Conservation (phyloP, 1,140 invertebrate species). For the Drosophila nannoptera region DNA sequence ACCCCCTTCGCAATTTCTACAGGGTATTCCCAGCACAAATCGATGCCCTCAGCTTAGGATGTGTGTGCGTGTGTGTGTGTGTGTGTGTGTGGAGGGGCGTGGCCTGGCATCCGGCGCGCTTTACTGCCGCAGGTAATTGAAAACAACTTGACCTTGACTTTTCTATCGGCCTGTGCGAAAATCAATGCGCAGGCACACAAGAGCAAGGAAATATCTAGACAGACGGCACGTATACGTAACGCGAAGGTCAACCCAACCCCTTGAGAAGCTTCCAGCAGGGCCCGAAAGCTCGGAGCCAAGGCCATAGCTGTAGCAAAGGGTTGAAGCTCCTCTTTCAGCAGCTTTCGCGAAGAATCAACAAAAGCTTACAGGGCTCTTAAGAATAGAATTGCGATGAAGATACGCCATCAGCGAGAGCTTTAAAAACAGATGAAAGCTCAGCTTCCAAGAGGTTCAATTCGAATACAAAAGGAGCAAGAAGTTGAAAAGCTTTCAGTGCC, state of each 20-base stretch:
- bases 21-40: constrained; percentile 6
- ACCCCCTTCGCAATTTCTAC: neutral
- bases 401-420: too few relatives aligned
- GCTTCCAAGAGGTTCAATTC: too few relatives aligned
- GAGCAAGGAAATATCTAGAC: too few relatives aligned
- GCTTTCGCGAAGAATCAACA: too few relatives aligned
- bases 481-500: neutral
- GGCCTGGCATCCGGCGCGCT: constrained; percentile 3
- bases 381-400: too few relatives aligned
- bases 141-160: constrained; percentile 15
- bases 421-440: neutral
- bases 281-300: too few relatives aligned
- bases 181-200: constrained; percentile 2
- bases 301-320: too few relatives aligned
- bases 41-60: constrained; percentile 1
- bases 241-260: neutral
- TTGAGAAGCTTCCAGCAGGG: neutral
- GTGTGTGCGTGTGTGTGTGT: neutral
- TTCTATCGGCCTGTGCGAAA: constrained; percentile 1
- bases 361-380: too few relatives aligned
- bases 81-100: neutral
- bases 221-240: neutral
- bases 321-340: too few relatives aligned
- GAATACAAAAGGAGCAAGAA: neutral
- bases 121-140: constrained; percentile 14